Evolutionary conservation across 2,113 vertebrate species (phyloP).

Genomic region (Dicrurus megarhynchus): DNA sequence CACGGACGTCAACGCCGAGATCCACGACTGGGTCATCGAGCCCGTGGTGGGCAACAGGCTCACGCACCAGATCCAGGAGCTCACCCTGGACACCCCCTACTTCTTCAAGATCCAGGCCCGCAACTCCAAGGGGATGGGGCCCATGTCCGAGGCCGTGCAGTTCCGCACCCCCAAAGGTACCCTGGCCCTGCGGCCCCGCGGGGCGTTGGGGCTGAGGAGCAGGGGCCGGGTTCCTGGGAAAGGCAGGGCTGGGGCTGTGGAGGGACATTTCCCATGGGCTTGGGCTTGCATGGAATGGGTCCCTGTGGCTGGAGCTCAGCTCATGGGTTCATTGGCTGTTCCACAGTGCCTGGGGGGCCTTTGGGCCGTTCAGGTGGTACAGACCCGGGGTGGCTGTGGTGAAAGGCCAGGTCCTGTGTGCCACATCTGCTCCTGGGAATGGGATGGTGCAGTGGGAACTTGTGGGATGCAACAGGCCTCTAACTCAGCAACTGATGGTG

Average conservation of each 20-base stretch:
- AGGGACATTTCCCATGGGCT: not conserved
- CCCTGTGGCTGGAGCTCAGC: not conserved
- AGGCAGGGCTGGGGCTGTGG: not conserved
- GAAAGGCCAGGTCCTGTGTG: not conserved
- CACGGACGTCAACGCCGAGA: conserved; percentile 93
- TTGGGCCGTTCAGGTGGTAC: not conserved
- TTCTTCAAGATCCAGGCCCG: conserved; percentile 99
- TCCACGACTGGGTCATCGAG: conserved; percentile 98
- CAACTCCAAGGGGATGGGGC: conserved; percentile 98
- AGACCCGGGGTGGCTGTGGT: not conserved
- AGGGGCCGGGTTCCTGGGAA: not conserved
- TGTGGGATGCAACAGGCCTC: not conserved
- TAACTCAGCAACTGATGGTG: not conserved
- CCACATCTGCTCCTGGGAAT: not conserved
- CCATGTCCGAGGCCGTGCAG: conserved; percentile 94
- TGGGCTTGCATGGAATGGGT: not conserved
- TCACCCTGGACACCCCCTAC: conserved; percentile 95
- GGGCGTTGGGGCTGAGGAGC: not conserved
- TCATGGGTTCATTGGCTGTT: not conserved
- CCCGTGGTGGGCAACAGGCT: conserved; percentile 95
- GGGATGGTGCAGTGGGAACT: not conserved
- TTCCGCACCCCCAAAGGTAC: conserved; percentile 97
- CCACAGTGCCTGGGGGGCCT: not conserved
- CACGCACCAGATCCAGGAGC: conserved; percentile 96
- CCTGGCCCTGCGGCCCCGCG: rapidly evolving